phyloP scores from a whole-genome alignment of 2,797 vertebrate genomes.

The Phaenicophaeus curvirostris region DNA sequence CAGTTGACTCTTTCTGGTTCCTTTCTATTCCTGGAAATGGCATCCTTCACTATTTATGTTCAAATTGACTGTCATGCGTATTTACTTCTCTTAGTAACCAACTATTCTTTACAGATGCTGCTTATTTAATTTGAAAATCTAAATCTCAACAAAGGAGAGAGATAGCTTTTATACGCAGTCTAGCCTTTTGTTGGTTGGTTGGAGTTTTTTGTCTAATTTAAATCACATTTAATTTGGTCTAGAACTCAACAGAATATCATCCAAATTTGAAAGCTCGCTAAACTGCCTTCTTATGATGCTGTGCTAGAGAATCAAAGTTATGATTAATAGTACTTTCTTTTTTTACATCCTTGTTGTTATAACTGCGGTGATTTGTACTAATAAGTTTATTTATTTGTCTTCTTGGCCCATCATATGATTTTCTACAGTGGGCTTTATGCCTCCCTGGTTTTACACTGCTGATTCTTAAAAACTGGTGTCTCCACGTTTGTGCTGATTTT shows the following conservation, averaged over 20 bases:
- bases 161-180: background rate
- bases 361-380: background rate
- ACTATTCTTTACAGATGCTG: slow-evolving; percentile 16
- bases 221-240: background rate
- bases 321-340: background rate
- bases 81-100: slow-evolving; percentile 18
- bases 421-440: background rate
- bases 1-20: slow-evolving; percentile 11
- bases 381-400: background rate
- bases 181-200: background rate
- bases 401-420: background rate
- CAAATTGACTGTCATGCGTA: slow-evolving; percentile 21
- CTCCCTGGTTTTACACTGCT: background rate
- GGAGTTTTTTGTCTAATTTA: background rate
- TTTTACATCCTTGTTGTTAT: background rate
- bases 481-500: rapidly evolving
- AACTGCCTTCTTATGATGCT: background rate
- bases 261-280: background rate
- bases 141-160: background rate
- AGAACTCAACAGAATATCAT: background rate
- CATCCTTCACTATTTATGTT: slow-evolving; percentile 43
- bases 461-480: background rate
- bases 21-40: slow-evolving; percentile 23
- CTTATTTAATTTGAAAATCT: slow-evolving; percentile 10
- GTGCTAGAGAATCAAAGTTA: background rate